phyloP scores from a whole-genome alignment of 2,113 vertebrate genomes.

The Gulo gulo region DNA sequence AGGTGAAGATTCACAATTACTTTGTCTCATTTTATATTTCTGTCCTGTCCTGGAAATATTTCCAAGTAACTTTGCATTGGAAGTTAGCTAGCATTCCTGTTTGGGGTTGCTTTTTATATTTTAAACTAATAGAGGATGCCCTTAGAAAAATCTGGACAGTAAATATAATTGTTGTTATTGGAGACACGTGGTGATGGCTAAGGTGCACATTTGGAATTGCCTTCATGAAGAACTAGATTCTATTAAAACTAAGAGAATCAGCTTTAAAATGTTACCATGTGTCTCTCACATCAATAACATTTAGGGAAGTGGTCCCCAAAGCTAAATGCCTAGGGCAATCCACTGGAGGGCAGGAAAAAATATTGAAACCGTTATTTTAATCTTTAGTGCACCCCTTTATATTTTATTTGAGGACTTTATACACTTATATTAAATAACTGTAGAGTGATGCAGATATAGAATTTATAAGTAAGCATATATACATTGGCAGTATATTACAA shows the following conservation, averaged over 20 bases:
- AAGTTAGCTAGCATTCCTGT: background rate
- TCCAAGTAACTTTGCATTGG: background rate
- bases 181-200: background rate
- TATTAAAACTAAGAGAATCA: background rate
- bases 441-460: background rate
- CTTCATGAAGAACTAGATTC: background rate
- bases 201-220: background rate
- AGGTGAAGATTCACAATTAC: background rate
- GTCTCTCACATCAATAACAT: background rate
- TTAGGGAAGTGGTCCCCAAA: background rate
- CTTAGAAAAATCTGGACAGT: background rate
- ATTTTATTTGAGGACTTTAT: background rate
- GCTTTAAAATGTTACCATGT: background rate
- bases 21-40: background rate
- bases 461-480: background rate
- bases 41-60: background rate
- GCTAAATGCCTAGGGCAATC: background rate
- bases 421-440: background rate
- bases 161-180: background rate
- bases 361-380: background rate
- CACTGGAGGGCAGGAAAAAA: background rate
- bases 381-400: background rate
- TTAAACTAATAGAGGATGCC: background rate
- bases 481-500: background rate
- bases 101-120: background rate